Conservation (phyloP, 2,113 vertebrate genomes). For the human region DNA sequence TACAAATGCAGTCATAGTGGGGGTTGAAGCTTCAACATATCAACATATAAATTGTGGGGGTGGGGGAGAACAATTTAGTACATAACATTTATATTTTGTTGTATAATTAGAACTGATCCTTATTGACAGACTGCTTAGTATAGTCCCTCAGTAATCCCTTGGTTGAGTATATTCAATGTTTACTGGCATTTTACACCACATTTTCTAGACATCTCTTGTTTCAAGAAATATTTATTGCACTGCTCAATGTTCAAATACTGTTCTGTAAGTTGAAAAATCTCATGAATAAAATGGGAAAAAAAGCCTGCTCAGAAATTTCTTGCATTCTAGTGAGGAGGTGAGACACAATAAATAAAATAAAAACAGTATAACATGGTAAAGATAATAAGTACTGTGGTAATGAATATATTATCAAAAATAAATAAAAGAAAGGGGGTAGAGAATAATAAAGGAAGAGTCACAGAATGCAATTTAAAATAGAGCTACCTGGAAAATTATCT, state of each 20-base stretch:
- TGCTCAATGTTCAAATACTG: neutral
- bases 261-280: neutral
- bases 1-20: neutral
- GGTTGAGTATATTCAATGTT: neutral
- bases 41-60: neutral
- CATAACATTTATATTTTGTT: neutral
- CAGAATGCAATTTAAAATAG: neutral
- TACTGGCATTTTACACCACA: neutral
- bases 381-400: neutral
- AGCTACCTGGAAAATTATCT: neutral
- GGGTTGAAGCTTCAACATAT: neutral
- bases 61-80: neutral
- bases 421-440: neutral
- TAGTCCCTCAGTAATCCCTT: neutral
- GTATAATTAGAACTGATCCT: neutral
- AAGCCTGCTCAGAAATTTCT: neutral
- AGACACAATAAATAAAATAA: neutral
- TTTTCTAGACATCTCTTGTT: neutral
- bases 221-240: neutral
- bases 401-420: neutral
- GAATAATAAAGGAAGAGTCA: neutral
- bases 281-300: neutral
- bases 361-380: neutral
- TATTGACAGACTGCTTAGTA: neutral
- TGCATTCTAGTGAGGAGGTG: neutral